These are phyloP conservation scores for Dryobotodes eremita DNA, from an alignment of 2,888 invertebrate genomes.

Conservation along the genomic window DNA sequence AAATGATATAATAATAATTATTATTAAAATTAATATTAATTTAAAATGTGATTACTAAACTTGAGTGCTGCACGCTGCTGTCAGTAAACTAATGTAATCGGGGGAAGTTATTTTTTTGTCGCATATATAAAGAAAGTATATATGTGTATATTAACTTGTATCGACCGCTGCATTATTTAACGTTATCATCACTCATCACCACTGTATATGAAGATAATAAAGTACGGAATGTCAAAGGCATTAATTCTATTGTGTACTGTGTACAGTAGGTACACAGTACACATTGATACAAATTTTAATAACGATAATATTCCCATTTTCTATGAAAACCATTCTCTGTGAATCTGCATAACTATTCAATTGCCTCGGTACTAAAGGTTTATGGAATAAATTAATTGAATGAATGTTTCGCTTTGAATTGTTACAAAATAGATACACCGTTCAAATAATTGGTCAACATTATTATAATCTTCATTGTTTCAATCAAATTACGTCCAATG, in stretches of 20 bases:
- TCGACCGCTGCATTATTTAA: not conserved
- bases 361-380: not conserved
- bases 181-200: not conserved
- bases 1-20: too few relatives aligned
- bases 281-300: not conserved
- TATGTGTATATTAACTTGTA: not conserved
- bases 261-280: too few relatives aligned
- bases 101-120: not conserved
- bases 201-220: not conserved
- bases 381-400: not conserved
- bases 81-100: too few relatives aligned
- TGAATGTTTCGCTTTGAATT: not conserved
- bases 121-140: not conserved
- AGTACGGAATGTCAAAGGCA: not conserved
- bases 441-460: not conserved
- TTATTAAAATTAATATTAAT: too few relatives aligned
- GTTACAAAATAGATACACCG: too few relatives aligned
- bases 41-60: too few relatives aligned
- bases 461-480: not conserved
- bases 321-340: not conserved
- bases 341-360: conserved; percentile 5
- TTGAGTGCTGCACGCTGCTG: too few relatives aligned
- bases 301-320: not conserved
- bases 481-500: not conserved
- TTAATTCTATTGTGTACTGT: not conserved